Conservation (phyloP, 2,113 vertebrate genomes). For the Sialia sialis region DNA sequence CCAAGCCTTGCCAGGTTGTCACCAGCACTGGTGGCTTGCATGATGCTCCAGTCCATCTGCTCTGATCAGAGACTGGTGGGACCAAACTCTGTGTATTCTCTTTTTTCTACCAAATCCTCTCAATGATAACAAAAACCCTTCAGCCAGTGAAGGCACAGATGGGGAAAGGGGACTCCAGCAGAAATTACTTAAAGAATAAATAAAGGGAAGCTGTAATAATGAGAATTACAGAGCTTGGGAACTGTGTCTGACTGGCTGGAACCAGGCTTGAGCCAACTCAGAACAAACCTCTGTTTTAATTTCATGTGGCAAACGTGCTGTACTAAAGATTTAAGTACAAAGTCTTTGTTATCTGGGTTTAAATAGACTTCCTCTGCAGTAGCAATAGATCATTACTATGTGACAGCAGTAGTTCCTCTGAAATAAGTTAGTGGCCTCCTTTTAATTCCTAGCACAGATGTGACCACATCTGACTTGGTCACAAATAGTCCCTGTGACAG, state of each 20-base stretch:
- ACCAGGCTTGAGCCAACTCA: not conserved
- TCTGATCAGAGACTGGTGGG: not conserved
- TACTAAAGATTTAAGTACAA: not conserved
- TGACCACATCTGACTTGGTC: constrained; percentile 10
- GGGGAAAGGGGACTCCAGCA: not conserved
- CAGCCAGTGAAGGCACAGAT: not conserved
- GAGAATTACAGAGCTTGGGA: not conserved
- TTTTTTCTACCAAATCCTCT: not conserved
- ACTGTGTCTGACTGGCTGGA: not conserved
- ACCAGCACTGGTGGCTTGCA: not conserved
- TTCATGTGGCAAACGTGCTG: not conserved
- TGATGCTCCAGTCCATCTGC: not conserved
- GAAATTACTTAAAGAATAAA: not conserved
- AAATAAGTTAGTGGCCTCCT: not conserved
- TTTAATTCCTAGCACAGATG: constrained; percentile 19
- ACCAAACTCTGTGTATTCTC: not conserved
- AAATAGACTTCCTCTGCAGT: not conserved
- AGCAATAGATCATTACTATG: not conserved
- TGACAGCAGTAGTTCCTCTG: not conserved
- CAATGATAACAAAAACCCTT: not conserved
- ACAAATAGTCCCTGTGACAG: not conserved
- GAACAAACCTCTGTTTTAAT: not conserved
- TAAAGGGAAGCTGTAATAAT: not conserved
- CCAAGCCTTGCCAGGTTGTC: not conserved
- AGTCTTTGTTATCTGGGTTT: constrained; percentile 4